Evolutionary conservation across 2,888 invertebrate genomes (phyloP), one percentile per base, ranked within the genome.

Genomic region (Pandemis heparana): DNA sequence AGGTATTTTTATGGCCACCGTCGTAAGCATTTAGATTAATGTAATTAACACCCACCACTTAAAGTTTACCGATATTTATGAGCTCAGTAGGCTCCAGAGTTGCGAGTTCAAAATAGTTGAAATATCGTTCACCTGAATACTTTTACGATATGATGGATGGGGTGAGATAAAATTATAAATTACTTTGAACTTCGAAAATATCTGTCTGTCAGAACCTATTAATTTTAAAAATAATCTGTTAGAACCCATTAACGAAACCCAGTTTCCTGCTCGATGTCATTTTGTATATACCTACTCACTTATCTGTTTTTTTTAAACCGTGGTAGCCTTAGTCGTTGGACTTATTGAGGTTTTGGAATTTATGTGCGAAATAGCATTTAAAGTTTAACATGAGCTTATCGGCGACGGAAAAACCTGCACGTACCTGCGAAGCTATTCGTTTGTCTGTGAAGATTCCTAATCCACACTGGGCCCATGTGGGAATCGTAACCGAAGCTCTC

Each of bases 31-130:
- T 81, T 77, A 81, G 77, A 83, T 85, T 84, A 82, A 79, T 80
- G 82, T 85, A 85, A 89, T 88, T 87, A 87, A 88, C 88, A 85
- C 85, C 86, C 86, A 88, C 89, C 39, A 51, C 38, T 74, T 67
- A 68, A 70, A 75, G 68, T 71, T 75, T 69, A 56, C 43, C 59
- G 65, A 74, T 65, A 74, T 71, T 76, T 74, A 75, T 69, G 71
- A 48, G 74, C 53, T 56, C 9, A 23, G 41, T 16, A 64, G 56
- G 62, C n/a, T 51, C 53, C 23, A 41, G 63, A 59, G 39, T 59
- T 38, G 62, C 63, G 51, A 59, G 18, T 53, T 61, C 53, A n/a
- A 59, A 74, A 74, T 69, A 74, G 64, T 73, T 69, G 48, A 53
- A 65, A 65, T 70, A 18, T 74, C 51, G 61, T 63, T 53, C 64